These are phyloP conservation scores for Acropternis orthonyx DNA, from an alignment of 2,797 vertebrate species.

Conservation along the genomic window DNA sequence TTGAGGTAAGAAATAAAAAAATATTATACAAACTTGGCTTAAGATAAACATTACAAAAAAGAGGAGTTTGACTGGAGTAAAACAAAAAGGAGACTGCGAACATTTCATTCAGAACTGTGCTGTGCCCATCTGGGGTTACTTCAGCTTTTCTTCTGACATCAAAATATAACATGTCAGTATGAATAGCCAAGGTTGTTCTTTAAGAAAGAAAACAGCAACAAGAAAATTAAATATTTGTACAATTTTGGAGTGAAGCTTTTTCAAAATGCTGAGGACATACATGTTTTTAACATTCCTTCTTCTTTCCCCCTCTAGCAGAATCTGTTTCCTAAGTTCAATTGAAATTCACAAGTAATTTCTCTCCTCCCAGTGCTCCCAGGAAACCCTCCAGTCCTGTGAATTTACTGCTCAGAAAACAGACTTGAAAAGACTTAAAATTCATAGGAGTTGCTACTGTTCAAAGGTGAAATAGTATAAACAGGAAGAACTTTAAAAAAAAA, in stretches of 20 bases:
- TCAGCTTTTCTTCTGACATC: neutral
- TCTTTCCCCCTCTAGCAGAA: neutral
- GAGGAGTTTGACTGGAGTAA: rapidly evolving
- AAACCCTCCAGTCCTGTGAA: neutral
- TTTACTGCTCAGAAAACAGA: neutral
- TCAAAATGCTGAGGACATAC: neutral
- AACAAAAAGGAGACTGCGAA: neutral
- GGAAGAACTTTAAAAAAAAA: neutral
- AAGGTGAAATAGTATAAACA: neutral
- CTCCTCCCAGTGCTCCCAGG: neutral
- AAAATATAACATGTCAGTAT: neutral
- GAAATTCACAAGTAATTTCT: neutral
- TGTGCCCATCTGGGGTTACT: neutral
- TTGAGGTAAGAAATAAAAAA: neutral
- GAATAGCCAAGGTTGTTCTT: neutral
- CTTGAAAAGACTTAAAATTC: neutral
- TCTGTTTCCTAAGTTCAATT: neutral
- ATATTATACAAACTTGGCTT: neutral
- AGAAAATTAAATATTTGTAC: neutral
- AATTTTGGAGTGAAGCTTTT: neutral
- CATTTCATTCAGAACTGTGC: neutral
- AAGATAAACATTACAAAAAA: neutral
- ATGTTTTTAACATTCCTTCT: neutral
- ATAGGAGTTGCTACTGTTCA: neutral
- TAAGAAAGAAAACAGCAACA: neutral